Evolutionary conservation across 2,888 invertebrate species (phyloP), one percentile per base, ranked within the genome.

Genomic region (Ypsolopha scabrella): DNA sequence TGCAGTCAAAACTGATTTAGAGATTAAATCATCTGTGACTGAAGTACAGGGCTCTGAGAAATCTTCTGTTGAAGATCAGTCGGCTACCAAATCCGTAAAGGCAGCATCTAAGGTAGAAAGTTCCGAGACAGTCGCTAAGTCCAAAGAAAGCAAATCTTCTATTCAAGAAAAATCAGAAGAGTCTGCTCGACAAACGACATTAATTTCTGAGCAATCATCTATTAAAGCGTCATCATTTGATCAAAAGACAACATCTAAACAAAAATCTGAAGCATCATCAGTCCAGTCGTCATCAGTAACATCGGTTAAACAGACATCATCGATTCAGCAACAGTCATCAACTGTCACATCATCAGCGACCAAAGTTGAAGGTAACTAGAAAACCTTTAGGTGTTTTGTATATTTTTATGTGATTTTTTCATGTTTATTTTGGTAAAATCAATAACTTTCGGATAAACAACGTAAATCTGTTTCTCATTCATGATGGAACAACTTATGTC

Each of bases 21-120:
- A 72, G 64, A 63, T 63, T 65, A 77, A 76, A 72, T 76, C 76
- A 50, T 70, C 69, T 59, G 72, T 72, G 61, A 73, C 57, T 63
- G 66, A 57, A 72, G 66, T 58, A 71, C 72, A 54, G 67, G 67
- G 58, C 62, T 67, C 53, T 52, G 75, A 71, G 54, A 56, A 53
- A 53, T 65, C 63, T 51, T 51, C 54, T 51, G 49, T 48, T n/a
- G 50, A 58, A 45, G 48, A 51, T 34, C 51, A 52, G 49, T 36
- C 46, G 7, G 47, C 56, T 37, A 51, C 49, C 44, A 50, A 54
- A 7, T 48, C 52, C 33, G 55, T 56, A 53, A 60, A 66, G 37
- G 64, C 64, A 60, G 55, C 59, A 33, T 24, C 50, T 46, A 68
- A 65, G 53, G 62, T 62, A 54, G 62, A 61, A 52, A 38, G 48